A percentile compares a stretch with the other conserved stretches of the same genome.
These are phyloP conservation scores for Lithophane leautieri DNA, from an alignment of 2,888 invertebrate genomes.

Conservation along the genomic window DNA sequence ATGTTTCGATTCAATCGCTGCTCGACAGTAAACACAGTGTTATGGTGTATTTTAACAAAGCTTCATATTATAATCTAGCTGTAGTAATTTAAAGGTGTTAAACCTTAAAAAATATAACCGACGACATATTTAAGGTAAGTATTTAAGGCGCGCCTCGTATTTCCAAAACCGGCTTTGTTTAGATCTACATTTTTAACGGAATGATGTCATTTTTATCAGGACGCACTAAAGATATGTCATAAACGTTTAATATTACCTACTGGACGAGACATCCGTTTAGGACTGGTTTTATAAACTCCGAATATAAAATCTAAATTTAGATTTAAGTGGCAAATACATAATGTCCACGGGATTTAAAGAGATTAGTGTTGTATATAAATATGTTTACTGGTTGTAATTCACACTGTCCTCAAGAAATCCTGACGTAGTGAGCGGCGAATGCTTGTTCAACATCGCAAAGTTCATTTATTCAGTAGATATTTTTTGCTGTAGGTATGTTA, in stretches of 20 bases:
- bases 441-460: conserved; percentile 45
- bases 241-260: conserved; percentile 31
- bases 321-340: not conserved
- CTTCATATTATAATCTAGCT: not conserved
- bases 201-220: conserved; percentile 58
- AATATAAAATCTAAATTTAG: conserved; percentile 3
- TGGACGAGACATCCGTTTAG: conserved; percentile 42
- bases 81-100: not conserved
- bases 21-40: not conserved
- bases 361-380: conserved; percentile 16
- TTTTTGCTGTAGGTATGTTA: conserved; percentile 63
- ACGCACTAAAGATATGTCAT: conserved; percentile 43
- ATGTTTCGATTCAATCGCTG: conserved; percentile 10
- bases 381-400: conserved; percentile 31
- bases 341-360: not conserved
- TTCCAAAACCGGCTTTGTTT: conserved; percentile 30
- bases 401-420: conserved; percentile 40
- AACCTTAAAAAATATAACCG: not conserved
- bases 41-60: not conserved
- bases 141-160: conserved; percentile 50
- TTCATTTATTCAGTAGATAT: conserved; percentile 54
- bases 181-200: conserved; percentile 39
- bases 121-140: conserved; percentile 1
- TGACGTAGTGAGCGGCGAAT: conserved; percentile 59
- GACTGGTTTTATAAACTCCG: conserved; percentile 38